Evolutionary conservation across 1,140 invertebrate genomes (phyloP), one percentile per base, ranked within the genome.

Genomic region (Riptortus pedestris): DNA sequence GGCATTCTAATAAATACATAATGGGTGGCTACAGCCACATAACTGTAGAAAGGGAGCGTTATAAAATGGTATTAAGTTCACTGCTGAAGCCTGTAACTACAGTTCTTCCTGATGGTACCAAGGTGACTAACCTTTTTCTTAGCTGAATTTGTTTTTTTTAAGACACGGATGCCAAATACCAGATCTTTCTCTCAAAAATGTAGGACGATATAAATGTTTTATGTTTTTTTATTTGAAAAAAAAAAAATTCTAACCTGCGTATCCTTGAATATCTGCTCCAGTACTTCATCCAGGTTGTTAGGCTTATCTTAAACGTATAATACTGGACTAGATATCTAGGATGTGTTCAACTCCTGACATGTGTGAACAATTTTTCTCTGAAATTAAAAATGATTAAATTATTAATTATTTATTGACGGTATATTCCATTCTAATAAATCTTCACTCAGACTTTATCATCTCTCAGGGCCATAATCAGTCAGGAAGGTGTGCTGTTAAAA

Each of bases 21-120:
- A 60, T 20, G 24, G 64, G 64, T n/a, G 58, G 55, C 2, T 65
- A 61, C 47, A 60, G 59, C 26, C 57, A 64, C 31, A 27, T 64
- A 9, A 24, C 31, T 22, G 28, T 33, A 12, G 38, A 52, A 14
- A 43, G 22, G 26, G 59, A 22, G 4, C 9, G 29, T 1, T 60
- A 18, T 26, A 60, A 60, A 55, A 14, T 24, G 22, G 18, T 24
- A 1, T 24, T 55, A 18, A 26, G 12, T 24, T 24, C 51, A 24
- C 12, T 55, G 5, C 12, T 55, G 9, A 55, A 27, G 24, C 51
- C 51, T 24, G 51, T 55, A 2, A 14, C 1, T 20, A 51, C n/a
- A 20, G 5, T 7, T 38, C 3, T 27, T 7, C 2, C 22, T 26
- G 24, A 55, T 24, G 14, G 26, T 9, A 24, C 51, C 1, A 55